These are phyloP conservation scores for Sternarchorhynchus goeldii DNA, from an alignment of 2,797 vertebrate species.

Conservation along the genomic window DNA sequence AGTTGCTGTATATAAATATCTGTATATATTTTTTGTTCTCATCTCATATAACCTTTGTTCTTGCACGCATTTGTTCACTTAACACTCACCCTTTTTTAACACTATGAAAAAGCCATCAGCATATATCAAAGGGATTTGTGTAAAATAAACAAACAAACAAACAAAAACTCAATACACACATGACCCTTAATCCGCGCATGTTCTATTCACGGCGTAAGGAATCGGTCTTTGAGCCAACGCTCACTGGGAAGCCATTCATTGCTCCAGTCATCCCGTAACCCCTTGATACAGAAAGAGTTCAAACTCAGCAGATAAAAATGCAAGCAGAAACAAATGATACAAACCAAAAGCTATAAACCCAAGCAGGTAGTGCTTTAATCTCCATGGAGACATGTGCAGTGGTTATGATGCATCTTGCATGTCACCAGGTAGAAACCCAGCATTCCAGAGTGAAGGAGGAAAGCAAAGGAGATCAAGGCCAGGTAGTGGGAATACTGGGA, in stretches of 20 bases:
- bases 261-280: conserved; percentile 1
- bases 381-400: conserved; percentile 33
- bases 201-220: conserved; percentile 20
- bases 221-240: conserved; percentile 19
- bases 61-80: conserved; percentile 7
- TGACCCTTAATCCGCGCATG: conserved; percentile 3
- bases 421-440: conserved; percentile 3
- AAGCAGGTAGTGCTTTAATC: conserved; percentile 48
- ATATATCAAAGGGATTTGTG: not conserved
- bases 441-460: conserved; percentile 10
- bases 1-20: conserved; percentile 14
- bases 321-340: conserved; percentile 33
- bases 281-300: conserved; percentile 24
- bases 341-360: conserved; percentile 49
- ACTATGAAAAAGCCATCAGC: not conserved
- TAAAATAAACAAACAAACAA: not conserved
- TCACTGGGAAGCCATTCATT: conserved; percentile 11
- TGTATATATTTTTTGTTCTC: conserved; percentile 35
- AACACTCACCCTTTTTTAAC: conserved; percentile 3
- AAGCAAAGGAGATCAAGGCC: not conserved
- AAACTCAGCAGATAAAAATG: conserved; percentile 14
- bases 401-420: conserved; percentile 24
- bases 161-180: not conserved
- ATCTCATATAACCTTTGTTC: conserved; percentile 24
- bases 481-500: conserved; percentile 11